phyloP scores from a whole-genome alignment of 2,113 vertebrate genomes.

The Labrus mixtus region DNA sequence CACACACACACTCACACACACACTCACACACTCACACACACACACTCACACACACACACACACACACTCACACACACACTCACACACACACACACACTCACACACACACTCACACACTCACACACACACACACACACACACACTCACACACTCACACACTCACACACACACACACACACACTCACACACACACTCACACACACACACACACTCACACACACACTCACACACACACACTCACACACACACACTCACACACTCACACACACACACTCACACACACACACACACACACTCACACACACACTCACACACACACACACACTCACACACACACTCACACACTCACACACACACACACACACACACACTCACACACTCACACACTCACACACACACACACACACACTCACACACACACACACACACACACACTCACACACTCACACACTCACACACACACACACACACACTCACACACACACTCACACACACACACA shows the following conservation, averaged over 20 bases:
- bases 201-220: neutral
- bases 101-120: neutral
- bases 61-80: neutral
- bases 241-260: neutral
- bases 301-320: neutral
- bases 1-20: neutral
- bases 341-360: neutral
- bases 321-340: neutral
- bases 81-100: neutral
- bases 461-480: rapidly evolving
- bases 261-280: neutral
- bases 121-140: neutral
- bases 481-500: constrained; percentile 5
- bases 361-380: rapidly evolving
- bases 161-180: neutral
- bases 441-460: neutral
- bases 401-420: neutral
- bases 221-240: neutral
- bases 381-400: neutral
- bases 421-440: neutral
- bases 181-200: neutral
- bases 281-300: rapidly evolving
- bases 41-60: neutral
- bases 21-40: neutral
- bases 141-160: neutral